Evolutionary conservation across 2,113 vertebrate genomes (phyloP), one percentile per base, ranked within the genome.

Genomic region (Conger conger): DNA sequence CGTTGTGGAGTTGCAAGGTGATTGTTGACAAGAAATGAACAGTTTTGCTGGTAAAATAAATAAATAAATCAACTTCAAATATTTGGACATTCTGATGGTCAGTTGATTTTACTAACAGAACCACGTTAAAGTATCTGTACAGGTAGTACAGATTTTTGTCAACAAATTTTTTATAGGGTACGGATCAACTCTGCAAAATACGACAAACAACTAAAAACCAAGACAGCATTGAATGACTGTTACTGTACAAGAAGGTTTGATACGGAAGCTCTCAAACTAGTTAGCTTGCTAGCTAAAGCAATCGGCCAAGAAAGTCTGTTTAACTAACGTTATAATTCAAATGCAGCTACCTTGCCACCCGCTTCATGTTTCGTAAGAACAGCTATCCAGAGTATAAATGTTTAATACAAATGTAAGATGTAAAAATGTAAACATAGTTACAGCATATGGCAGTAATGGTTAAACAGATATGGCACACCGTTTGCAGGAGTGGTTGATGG

Each of bases 401-500:
- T 63, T 23, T 63, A 27, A 63, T 27, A 6, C 23, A 63, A 50
- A 50, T 50, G 45, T 50, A 42, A 6, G n/a, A 30, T 11, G n/a
- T 33, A 3, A 68, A 73, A 73, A n/a, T n/a, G 11, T 33, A 23
- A 73, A 27, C n/a, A 73, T 33, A 73, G 68, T 30, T 73, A 73
- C n/a, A 73, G 8, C 57, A 63, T 63, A 73, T 73, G 27, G n/a
- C 68, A 73, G 23, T 27, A 68, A 13, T 27, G 7, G 9, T 73
- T 35, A 83, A 83, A 83, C 30, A 15, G 37, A 76, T 45, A 76
- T 27, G 23, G 23, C 18, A 83, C 45, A 63, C 36, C 81, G 13
- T n/a, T 5, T 15, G 27, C 23, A 83, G 82, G 82, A 83, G 68
- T 78, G 57, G 81, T 73, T 27, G 40, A 20, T 42, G 40, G 73